phyloP scores from a whole-genome alignment of 2,888 invertebrate genomes.

The Galeruca laticollis region DNA sequence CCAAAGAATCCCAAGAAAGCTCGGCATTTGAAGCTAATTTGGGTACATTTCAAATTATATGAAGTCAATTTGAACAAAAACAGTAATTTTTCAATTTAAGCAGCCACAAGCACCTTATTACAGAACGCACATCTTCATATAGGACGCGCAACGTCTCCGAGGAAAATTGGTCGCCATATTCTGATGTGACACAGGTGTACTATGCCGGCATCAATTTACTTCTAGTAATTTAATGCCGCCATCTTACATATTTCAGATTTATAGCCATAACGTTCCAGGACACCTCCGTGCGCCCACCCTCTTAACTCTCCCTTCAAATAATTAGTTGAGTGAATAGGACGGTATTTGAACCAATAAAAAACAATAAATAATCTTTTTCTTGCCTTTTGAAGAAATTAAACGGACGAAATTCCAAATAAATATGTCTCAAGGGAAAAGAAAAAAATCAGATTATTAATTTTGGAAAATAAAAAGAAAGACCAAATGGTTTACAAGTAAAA shows the following conservation, averaged over 20 bases:
- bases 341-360: neutral
- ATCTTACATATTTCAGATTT: constrained; percentile 61
- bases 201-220: constrained; percentile 56
- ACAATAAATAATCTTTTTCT: neutral
- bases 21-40: neutral
- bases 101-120: neutral
- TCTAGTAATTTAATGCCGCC: constrained; percentile 58
- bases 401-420: too few relatives aligned
- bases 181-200: constrained; percentile 50
- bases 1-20: too few relatives aligned
- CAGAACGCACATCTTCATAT: neutral
- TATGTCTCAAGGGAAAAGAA: too few relatives aligned
- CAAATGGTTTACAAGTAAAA: too few relatives aligned
- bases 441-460: too few relatives aligned
- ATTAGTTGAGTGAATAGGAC: constrained; percentile 31
- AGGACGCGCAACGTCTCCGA: constrained; percentile 20
- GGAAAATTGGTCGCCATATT: constrained; percentile 28
- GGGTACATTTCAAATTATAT: neutral
- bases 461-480: too few relatives aligned
- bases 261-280: constrained; percentile 51
- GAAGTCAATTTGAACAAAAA: neutral
- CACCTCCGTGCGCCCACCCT: constrained; percentile 20
- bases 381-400: too few relatives aligned
- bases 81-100: constrained; percentile 13
- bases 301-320: constrained; percentile 22